Conservation (phyloP, 2,888 invertebrate species). For the Diplolepis rosae region DNA sequence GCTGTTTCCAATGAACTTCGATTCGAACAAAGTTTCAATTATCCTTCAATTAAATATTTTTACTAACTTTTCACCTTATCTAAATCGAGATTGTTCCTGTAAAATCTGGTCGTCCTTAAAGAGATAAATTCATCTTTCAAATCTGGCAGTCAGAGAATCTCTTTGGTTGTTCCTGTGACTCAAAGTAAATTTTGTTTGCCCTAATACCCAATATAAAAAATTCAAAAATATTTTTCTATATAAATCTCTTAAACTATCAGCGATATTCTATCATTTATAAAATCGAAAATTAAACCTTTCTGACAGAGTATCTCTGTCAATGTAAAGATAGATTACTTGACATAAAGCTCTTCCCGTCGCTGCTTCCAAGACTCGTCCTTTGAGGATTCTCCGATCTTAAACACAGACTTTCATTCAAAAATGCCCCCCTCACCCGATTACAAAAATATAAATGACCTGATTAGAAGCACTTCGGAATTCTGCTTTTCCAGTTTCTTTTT, state of each 20-base stretch:
- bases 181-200: conserved; percentile 24
- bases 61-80: no score
- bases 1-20: no score
- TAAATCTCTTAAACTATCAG: neutral
- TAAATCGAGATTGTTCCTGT: neutral
- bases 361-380: neutral
- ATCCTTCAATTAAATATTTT: neutral
- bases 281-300: neutral
- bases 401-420: conserved; percentile 15
- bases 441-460: neutral
- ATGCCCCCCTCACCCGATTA: neutral
- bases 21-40: no score
- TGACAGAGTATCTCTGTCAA: neutral
- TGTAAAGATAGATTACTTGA: neutral
- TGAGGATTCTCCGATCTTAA: conserved; percentile 1
- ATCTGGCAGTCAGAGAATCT: neutral
- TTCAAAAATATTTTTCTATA: neutral
- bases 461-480: neutral
- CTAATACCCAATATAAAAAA: conserved; percentile 12
- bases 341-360: neutral
- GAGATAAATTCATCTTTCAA: neutral
- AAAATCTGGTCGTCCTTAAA: neutral
- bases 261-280: neutral
- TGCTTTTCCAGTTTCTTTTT: neutral
- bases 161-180: conserved; percentile 23